Evolutionary conservation across 2,113 vertebrate genomes (phyloP).

Genomic region (Tychaedon coryphoeus): DNA sequence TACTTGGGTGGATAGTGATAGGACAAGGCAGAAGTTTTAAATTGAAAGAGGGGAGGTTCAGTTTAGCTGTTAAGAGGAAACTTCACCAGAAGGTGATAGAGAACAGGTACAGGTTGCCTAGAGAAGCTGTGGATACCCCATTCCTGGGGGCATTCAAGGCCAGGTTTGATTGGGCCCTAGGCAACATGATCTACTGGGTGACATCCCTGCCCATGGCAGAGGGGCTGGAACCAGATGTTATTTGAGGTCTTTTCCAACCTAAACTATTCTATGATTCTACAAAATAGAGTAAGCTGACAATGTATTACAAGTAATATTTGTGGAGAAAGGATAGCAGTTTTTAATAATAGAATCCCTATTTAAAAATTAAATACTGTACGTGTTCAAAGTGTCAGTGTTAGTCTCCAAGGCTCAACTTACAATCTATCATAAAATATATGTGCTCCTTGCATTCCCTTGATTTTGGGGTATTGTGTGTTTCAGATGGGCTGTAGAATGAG

Average conservation of each 20-base stretch:
- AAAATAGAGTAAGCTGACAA: neutral
- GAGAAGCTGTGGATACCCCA: neutral
- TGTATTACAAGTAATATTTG: neutral
- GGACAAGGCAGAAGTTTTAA: neutral
- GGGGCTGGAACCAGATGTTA: neutral
- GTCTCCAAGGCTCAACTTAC: neutral
- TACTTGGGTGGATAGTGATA: neutral
- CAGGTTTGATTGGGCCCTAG: neutral
- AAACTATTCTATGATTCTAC: neutral
- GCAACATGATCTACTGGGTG: neutral
- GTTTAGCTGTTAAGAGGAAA: neutral
- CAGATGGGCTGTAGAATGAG: neutral
- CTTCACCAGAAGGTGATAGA: neutral
- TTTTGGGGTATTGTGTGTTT: neutral
- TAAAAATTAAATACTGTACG: conserved; percentile 4
- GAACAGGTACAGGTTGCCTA: neutral
- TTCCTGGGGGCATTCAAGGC: neutral
- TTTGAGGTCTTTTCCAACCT: neutral
- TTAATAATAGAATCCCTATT: conserved; percentile 17
- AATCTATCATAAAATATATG: neutral
- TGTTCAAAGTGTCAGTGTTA: neutral
- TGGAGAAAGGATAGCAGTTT: neutral
- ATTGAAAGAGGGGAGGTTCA: neutral
- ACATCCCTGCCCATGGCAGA: neutral
- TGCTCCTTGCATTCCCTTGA: neutral